Base-by-base conservation (phyloP, 2,888 invertebrate species). In the Halocaridina rubra region DNA sequence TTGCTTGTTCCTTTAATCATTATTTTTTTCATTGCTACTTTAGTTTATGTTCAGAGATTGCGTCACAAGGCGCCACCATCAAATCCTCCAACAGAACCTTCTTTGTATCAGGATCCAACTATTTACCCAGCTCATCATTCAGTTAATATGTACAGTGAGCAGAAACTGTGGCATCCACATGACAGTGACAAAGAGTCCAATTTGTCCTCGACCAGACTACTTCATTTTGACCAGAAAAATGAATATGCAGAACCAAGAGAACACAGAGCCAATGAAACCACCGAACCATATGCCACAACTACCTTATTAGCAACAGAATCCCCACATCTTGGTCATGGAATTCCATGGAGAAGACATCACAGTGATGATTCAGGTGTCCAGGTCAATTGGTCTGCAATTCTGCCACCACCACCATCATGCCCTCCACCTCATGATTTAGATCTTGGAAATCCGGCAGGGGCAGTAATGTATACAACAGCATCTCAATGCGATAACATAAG, bases 241-340 rank as follows among this genome's bases (percentile, higher is more conserved):
- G 88, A 88, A 30, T 88, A 88, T 32, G 86, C 88, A 7, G 88
- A 88, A 69, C 88, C 88, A 0, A 53, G 80, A 13, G 27, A 79
- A 27, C 84, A 74, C 53, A 29, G 75, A 29, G 61, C 77, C 39
- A 78, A 78, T 39, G 64, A 74, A 13, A 24, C 74, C 24, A 32
- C 76, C 4, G 82, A 82, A 53, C 82, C 77, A 16, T 82, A 82
- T 24, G 82, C 82, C 67, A 82, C 82, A 46, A 82, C 82, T 24
- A 69, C 82, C 22, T 27, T 82, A 24, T 61, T 82, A 19, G 57
- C 82, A 10, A 76, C 77, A 3, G 69, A 46, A n/a, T 82, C 82
- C 7, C 76, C 82, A 1, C 32, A 13, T 13, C 33, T 72, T 24
- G 33, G 27, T 24, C 71, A 72, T 3, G 72, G 71, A 13, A 13